Base-by-base conservation (phyloP, 2,888 invertebrate genomes). In the Diabrotica balteata region DNA sequence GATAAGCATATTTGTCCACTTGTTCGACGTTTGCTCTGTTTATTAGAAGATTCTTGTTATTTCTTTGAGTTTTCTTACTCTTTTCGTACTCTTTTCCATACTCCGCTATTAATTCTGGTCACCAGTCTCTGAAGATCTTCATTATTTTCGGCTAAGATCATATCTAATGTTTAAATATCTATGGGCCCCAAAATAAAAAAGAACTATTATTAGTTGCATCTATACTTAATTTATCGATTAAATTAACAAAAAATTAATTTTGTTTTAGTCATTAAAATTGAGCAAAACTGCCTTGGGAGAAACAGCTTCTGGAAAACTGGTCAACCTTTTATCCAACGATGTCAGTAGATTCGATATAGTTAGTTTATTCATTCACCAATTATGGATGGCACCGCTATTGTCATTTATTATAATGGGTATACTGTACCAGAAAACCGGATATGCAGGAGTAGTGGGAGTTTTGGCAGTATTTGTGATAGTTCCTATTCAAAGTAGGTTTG, bases 381-480 rank as follows among this genome's bases (percentile, higher is more conserved):
- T 72, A 17, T 69, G 69, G 69, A 44, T 69, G 8, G 69, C 67
- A 11, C 71, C 71, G 8, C 2, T 63, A 9, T 42, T 42, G 7
- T 54, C 90, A 7, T 74, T 89, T 0, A 89, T 91, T 45, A 91
- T 95, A 32, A 90, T 92, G 70, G 91, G 90, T 78, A 90, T 97
- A 70, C 88, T 95, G 65, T 96, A 92, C 86, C 83, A 84, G 44
- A 90, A 91, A 79, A 91, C 93, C 61, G 92, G 93, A 11, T 88
- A 89, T 70, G 90, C 91, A 0, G 89, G 91, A 3, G 80, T 97
- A 22, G 88, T 93, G 42, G 96, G 96, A 8, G 91, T 96, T 63
- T 87, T 88, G 1, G 89, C 92, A 17, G 88, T 97, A 42, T 85
- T 96, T 8, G 78, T 96, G 7, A 89, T 95, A 0, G 88, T 96